Evolutionary conservation across 2,797 vertebrate genomes (phyloP), one percentile per base, ranked within the genome.

Genomic region (Poecilia gillii): DNA sequence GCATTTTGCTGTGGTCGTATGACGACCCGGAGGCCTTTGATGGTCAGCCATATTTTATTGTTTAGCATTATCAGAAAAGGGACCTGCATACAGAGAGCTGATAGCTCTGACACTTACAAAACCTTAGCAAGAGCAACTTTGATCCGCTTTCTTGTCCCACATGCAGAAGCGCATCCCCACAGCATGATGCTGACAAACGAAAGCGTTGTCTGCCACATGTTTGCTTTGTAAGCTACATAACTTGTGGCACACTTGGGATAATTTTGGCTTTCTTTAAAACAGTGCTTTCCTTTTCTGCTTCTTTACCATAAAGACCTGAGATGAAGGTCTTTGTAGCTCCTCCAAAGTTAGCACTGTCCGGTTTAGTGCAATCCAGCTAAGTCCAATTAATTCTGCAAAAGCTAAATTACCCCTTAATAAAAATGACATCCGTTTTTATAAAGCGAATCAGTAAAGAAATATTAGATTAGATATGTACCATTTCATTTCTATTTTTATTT

Each of bases 1-100:
- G 16, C 75, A 66, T 72, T 81, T 72, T 39, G 16, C 76, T 82
- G 76, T 72, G 81, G 62, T 28, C 71, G 55, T 47, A 74, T 75
- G 49, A 73, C 70, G 41, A 79, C 78, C 57, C 3, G 9, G 53
- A 81, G 18, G 16, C 28, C 25, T 77, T 3, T 43, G 1, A 1
- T 59, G 3, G 28, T 72, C 25, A 28, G 47, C 64, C 47, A 62
- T 79, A 13, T 13, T 43, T 8, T 72, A 4, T 33, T n/a, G 70
- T 28, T 1, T 36, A 73, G 33, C 45, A 73, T 39, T 3, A 39
- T 36, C 31, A 73, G 36, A 79, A 45, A 43, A 8, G 25, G 57
- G 5, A 11, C 55, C 53, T 41, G 46, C 49, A 78, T 62, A 43
- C 36, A 80, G 55, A 81, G 23, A 46, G 47, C 36, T 23, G 74